Evolutionary conservation across 2,888 invertebrate species (phyloP), one percentile per base, ranked within the genome.

Genomic region (Erebia palarica): DNA sequence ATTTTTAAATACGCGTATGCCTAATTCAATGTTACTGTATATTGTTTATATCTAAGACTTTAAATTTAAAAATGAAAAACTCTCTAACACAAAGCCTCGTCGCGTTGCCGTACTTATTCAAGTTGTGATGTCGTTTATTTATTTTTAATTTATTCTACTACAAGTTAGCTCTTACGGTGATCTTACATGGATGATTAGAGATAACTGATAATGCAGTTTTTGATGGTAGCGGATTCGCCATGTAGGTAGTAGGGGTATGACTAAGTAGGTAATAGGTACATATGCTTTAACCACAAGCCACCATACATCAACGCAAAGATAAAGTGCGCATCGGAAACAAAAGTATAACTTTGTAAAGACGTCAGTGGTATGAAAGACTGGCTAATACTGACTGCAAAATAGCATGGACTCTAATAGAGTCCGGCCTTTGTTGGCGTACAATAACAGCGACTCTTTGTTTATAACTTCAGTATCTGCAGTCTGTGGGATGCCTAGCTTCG

Each of bases 391-490:
- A 65, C 75, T 70, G 72, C 76, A 73, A 79, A 36, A 76, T 74
- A 68, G 68, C 74, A 21, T 61, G 36, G 58, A 68, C 75, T 78
- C 77, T 78, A 78, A 77, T 78, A 73, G 77, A 76, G 75, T 75
- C 72, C 72, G 72, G 73, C 76, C 59, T 76, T 79, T 79, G 79
- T 79, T 72, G 61, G 59, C 59, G 67, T 53, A 79, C 78, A 79
- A 79, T 78, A 74, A 73, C 71, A 58, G 47, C 60, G 65, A 64
- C 73, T 76, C 79, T 74, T 79, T 79, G 79, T 79, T 76, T 61
- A 72, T 76, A 78, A 78, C 75, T 78, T 76, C 75, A 59, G 69
- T 73, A 70, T 70, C 70, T 65, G 44, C 21, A 61, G 71, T 71
- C 68, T 73, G 73, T 65, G 76, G 72, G 70, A 72, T 49, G 47